Conservation (phyloP, 2,113 vertebrate genomes). For the Drymodes brunneopygia region DNA sequence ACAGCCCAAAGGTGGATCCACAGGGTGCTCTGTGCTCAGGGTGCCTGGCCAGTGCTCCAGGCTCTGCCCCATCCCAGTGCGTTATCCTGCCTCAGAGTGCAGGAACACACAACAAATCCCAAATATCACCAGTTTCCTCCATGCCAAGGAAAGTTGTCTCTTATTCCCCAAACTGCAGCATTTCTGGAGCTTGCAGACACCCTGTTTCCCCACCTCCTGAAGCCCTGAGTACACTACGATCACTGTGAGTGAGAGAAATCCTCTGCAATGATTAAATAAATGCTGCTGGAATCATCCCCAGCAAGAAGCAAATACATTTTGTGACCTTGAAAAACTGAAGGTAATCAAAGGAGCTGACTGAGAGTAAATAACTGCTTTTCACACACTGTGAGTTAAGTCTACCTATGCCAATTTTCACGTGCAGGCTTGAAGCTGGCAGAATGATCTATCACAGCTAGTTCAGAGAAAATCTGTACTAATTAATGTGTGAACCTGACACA, state of each 20-base stretch:
- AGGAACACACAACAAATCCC: not conserved
- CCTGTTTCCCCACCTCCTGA: not conserved
- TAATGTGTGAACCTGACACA: conserved; percentile 38
- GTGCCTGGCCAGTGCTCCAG: not conserved
- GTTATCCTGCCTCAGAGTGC: not conserved
- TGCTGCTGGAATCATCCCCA: not conserved
- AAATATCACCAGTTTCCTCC: not conserved
- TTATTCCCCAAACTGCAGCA: not conserved
- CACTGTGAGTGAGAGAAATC: not conserved
- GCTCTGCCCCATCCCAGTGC: not conserved
- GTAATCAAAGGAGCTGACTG: conserved; percentile 10
- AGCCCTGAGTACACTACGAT: not conserved
- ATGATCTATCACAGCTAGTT: conserved; percentile 31
- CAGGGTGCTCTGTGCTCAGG: accelerated
- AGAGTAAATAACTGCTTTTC: conserved; percentile 34
- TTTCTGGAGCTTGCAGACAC: not conserved
- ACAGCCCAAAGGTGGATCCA: not conserved
- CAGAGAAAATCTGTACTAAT: conserved; percentile 46
- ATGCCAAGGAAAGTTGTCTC: not conserved
- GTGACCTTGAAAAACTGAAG: conserved; percentile 31
- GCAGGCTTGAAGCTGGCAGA: not conserved
- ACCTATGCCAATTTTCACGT: not conserved
- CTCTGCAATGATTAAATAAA: conserved; percentile 20
- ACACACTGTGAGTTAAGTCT: not conserved
- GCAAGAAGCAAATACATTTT: conserved; percentile 27